Percentiles rank a stretch among this genome's conserved stretches.
These are phyloP conservation scores for Gorsachius magnificus DNA, from an alignment of 2,797 vertebrate species.

Conservation along the genomic window DNA sequence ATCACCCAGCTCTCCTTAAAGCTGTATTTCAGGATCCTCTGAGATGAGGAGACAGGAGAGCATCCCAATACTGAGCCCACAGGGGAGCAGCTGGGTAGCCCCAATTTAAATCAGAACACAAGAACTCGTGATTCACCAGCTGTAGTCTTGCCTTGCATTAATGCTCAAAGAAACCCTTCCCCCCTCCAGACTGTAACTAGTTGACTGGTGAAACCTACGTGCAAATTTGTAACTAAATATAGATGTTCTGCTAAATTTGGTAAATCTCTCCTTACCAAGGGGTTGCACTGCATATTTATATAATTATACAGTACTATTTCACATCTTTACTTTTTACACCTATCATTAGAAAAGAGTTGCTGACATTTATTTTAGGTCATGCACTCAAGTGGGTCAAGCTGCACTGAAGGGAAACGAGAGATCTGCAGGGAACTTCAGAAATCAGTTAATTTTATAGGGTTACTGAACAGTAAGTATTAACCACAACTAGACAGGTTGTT, in stretches of 20 bases:
- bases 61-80: background rate
- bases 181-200: background rate
- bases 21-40: background rate
- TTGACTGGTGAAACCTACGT: background rate
- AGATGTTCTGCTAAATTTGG: conserved; percentile 22
- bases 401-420: background rate
- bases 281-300: background rate
- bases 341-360: conserved; percentile 31
- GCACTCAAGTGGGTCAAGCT: conserved; percentile 21
- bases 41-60: background rate
- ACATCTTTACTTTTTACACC: conserved; percentile 37
- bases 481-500: background rate
- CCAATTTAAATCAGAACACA: background rate
- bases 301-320: conserved; percentile 32
- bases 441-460: background rate
- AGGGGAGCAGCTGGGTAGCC: background rate
- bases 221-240: conserved; percentile 39
- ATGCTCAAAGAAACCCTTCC: background rate
- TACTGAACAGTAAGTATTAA: background rate
- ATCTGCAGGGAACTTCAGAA: background rate
- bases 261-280: background rate
- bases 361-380: conserved; percentile 41
- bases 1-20: background rate
- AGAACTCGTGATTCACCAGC: background rate
- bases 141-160: background rate